Conservation (phyloP, 2,797 vertebrate genomes). For the Enteromius radiatus region DNA sequence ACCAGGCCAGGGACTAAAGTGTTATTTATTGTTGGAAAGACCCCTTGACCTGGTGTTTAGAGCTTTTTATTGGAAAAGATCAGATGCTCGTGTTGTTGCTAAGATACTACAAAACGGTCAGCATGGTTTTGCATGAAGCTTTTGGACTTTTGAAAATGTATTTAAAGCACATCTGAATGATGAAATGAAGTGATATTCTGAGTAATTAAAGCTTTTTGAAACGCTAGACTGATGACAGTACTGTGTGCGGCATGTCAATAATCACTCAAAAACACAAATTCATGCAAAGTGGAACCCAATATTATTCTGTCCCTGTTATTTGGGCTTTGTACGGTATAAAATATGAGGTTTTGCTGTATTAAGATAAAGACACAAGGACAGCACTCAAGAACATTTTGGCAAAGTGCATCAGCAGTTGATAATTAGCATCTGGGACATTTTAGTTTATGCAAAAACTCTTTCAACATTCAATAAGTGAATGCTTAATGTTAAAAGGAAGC, state of each 20-base stretch:
- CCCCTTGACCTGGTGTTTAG: slow-evolving; percentile 12
- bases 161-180: slow-evolving; percentile 8
- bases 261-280: slow-evolving; percentile 13
- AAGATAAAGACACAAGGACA: neutral
- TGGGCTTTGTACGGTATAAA: neutral
- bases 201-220: slow-evolving; percentile 11
- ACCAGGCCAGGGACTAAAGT: slow-evolving; percentile 7
- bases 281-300: slow-evolving; percentile 18
- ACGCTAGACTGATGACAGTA: neutral
- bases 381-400: slow-evolving; percentile 9
- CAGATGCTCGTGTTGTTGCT: slow-evolving; percentile 36
- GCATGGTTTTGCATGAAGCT: slow-evolving; percentile 11
- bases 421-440: neutral
- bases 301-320: neutral
- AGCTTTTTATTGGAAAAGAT: slow-evolving; percentile 30
- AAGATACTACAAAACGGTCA: slow-evolving; percentile 46
- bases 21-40: slow-evolving; percentile 27
- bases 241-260: neutral
- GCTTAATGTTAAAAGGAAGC: neutral
- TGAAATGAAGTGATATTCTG: neutral
- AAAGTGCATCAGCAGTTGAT: neutral
- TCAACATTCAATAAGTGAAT: neutral
- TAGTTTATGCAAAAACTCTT: slow-evolving; percentile 6
- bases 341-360: neutral
- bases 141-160: slow-evolving; percentile 8